phyloP scores from a whole-genome alignment of 2,113 vertebrate species.

The Murina feae region DNA sequence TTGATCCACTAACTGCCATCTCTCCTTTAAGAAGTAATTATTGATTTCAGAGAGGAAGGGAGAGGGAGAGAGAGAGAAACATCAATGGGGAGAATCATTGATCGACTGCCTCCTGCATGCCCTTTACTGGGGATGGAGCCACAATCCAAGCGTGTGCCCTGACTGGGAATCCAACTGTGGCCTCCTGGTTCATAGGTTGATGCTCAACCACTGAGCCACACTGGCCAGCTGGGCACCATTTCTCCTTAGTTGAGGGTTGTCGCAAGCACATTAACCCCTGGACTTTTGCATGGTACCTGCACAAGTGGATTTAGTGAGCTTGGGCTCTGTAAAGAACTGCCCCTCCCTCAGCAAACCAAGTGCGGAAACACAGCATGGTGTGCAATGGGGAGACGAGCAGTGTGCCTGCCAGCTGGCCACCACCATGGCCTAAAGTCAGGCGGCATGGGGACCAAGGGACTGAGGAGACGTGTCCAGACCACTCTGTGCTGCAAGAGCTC shows the following conservation, averaged over 20 bases:
- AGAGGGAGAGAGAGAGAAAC: too few species aligned
- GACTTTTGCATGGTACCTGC: neutral
- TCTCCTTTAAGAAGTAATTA: neutral
- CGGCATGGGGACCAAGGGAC: neutral
- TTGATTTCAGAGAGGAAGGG: too few species aligned
- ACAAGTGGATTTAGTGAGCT: neutral
- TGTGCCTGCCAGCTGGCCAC: neutral
- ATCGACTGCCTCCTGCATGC: too few species aligned
- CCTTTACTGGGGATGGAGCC: too few species aligned
- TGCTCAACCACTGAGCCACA: too few species aligned
- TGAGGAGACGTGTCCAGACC: neutral
- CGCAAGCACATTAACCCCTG: too few species aligned
- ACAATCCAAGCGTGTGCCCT: too few species aligned
- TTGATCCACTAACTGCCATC: too few species aligned
- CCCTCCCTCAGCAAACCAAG: neutral
- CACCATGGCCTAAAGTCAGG: neutral
- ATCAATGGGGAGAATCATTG: too few species aligned
- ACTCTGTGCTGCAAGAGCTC: neutral
- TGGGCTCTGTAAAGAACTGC: neutral
- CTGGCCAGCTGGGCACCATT: too few species aligned
- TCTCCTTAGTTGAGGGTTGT: neutral
- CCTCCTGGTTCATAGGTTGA: too few species aligned
- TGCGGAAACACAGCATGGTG: neutral
- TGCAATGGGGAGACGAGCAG: neutral
- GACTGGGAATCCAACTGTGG: too few species aligned